Base-by-base conservation (phyloP, 2,888 invertebrate genomes). In the Blomia tropicalis region DNA sequence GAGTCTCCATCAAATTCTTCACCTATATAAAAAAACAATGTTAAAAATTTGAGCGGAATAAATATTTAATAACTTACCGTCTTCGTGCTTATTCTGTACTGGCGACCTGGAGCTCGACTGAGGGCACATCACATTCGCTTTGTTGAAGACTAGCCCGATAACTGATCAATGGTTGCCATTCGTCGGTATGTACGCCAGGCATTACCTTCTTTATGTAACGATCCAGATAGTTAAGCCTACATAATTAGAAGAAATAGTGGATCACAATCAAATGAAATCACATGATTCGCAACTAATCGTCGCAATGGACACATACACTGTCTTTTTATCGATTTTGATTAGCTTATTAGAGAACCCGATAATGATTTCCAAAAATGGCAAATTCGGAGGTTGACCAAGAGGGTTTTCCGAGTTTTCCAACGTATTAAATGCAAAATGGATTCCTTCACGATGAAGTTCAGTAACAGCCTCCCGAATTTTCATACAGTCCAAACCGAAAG, bases 381-480 rank as follows among this genome's bases (percentile, higher is more conserved):
- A 75, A 75, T 91, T 84, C 0, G 83, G 85, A 25, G 91, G 90
- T 43, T 90, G 85, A 17, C 83, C 82, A 22, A 82, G 81, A 0
- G 86, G 85, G 74, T 84, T 82, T 68, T 65, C 68, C 62, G 56
- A 71, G 66, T 77, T 82, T 70, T 82, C 82, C 63, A 79, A 77
- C 22, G 79, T 77, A 58, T 81, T 80, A 19, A 90, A 83, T 1
- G 90, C 87, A 77, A 89, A 95, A 64, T 87, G 75, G 69, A 95
- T 88, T 63, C 93, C 93, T 66, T 91, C 91, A 70, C 92, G 82
- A 77, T 96, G 96, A 70, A 96, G 79, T 58, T 90, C 88, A 17
- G 91, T 90, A 66, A 96, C 86, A 11, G 93, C 91, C 75, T 95
- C 92, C 66, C 95, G 82, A 79, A 93, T 96, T 77, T 91, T 92